Base-by-base conservation (phyloP, 2,888 invertebrate genomes). In the Boloria euphrosyne region DNA sequence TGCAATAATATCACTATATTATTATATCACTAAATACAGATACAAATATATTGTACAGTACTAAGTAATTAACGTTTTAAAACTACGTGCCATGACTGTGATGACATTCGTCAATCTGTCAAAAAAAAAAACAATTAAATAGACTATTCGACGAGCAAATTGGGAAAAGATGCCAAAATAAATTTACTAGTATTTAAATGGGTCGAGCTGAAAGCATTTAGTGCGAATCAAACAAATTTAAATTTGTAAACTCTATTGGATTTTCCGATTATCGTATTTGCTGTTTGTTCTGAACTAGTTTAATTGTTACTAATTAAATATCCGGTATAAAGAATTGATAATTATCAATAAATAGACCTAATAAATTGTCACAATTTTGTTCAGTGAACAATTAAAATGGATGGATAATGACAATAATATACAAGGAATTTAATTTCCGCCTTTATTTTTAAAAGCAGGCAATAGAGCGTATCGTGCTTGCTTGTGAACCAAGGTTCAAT, bases 201-300 rank as follows among this genome's bases (percentile, higher is more conserved):
- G 49, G 59, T 59, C 59, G 49, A 2, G 49, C 47, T 38, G 38
- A 50, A 59, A 31, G 50, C 49, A 59, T 59, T 59, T 59, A 59
- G 59, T 38, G 59, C 31, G 38, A 49, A 49, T 59, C 47, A 59
- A 59, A 59, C 59, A 49, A 49, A 49, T 59, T 59, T 59, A 50
- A 57, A 57, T 46, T 57, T 16, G 44, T 43, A 47, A 13, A 50
- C 31, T 50, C 50, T 59, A 59, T 49, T 59, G 59, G 38, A 50
- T 50, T 50, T 59, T 5, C 49, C n/a, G 59, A 38, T 38, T 50
- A 59, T 59, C 50, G 59, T 38, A 49, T 50, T 59, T 50, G 50
- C 59, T 50, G 31, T 59, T 59, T 49, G 49, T 47, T 16, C 58
- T 47, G 27, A 31, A 31, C 49, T 59, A 59, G 59, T 59, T 50